Evolutionary conservation across 2,888 invertebrate species (phyloP).

Genomic region (Parnassius glacialis): DNA sequence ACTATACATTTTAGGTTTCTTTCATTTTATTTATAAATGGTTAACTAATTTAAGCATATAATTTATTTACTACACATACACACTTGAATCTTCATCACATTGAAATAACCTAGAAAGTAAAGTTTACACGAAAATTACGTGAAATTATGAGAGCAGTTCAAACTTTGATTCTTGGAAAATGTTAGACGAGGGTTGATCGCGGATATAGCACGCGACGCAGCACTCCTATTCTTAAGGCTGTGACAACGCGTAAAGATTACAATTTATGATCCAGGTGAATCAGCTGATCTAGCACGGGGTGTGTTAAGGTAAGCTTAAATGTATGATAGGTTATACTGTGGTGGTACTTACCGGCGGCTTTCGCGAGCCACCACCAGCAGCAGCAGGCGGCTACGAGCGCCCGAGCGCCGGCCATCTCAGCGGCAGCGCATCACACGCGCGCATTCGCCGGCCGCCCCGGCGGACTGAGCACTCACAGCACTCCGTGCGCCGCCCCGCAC

Average conservation of each 20-base stretch:
- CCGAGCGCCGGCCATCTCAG: slow-evolving; percentile 81
- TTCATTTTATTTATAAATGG: not conserved
- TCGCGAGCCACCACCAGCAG: slow-evolving; percentile 78
- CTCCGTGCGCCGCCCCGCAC: slow-evolving; percentile 47
- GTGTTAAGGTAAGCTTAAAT: slow-evolving; percentile 8
- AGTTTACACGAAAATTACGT: not conserved
- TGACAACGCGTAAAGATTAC: slow-evolving; percentile 39
- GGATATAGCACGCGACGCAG: slow-evolving; percentile 47
- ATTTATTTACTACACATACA: too few relatives aligned
- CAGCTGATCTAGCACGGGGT: slow-evolving; percentile 54
- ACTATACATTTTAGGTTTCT: not conserved
- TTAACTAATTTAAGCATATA: not conserved
- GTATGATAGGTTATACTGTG: slow-evolving; percentile 21
- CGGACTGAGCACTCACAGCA: slow-evolving; percentile 60
- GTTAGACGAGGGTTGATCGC: slow-evolving; percentile 40
- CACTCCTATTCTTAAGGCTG: slow-evolving; percentile 35
- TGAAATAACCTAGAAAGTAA: slow-evolving; percentile 23
- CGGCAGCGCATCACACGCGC: slow-evolving; percentile 79
- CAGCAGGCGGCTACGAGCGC: slow-evolving; percentile 79
- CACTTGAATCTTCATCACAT: not conserved
- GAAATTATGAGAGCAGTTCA: not conserved
- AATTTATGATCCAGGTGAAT: slow-evolving; percentile 46
- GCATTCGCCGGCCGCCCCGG: slow-evolving; percentile 80
- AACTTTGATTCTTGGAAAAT: not conserved
- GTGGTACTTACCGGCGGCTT: slow-evolving; percentile 76